These are phyloP conservation scores for Gyrodactylus bullatarudis DNA, from an alignment of 1,140 invertebrate genomes.

Conservation along the genomic window DNA sequence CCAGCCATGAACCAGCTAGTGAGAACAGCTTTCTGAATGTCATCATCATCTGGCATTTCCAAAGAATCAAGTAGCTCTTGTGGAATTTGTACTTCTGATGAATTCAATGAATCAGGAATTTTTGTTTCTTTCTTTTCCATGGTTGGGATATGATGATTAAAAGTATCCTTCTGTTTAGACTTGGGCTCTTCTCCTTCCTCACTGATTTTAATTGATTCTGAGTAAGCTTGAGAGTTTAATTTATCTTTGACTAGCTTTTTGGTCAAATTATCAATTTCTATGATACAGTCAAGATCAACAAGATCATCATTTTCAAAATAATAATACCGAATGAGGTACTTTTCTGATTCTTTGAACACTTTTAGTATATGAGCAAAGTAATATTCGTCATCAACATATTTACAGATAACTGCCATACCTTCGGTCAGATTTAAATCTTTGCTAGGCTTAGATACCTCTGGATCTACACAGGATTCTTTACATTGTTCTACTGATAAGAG, in stretches of 20 bases:
- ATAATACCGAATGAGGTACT: neutral
- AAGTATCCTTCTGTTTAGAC: no score
- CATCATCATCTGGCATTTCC: neutral
- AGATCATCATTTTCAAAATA: neutral
- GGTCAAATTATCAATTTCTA: neutral
- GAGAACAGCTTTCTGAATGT: neutral
- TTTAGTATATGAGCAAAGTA: neutral
- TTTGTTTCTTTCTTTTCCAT: neutral
- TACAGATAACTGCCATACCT: neutral
- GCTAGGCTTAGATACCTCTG: neutral
- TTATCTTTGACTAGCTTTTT: neutral
- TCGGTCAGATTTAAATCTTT: neutral
- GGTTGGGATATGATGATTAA: no score
- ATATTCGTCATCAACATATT: neutral
- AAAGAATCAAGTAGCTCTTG: neutral
- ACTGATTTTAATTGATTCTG: no score
- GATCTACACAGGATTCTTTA: neutral
- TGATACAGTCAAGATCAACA: neutral
- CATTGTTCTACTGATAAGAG: neutral
- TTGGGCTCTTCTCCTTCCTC: no score
- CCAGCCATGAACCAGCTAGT: neutral
- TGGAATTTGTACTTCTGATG: neutral
- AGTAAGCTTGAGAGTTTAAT: neutral
- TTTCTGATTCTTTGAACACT: neutral
- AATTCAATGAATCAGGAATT: neutral